A percentile compares a stretch with the other conserved stretches of the same genome.
Evolutionary conservation across 2,888 invertebrate genomes (phyloP).

Genomic region (Parascotia fuliginaria): DNA sequence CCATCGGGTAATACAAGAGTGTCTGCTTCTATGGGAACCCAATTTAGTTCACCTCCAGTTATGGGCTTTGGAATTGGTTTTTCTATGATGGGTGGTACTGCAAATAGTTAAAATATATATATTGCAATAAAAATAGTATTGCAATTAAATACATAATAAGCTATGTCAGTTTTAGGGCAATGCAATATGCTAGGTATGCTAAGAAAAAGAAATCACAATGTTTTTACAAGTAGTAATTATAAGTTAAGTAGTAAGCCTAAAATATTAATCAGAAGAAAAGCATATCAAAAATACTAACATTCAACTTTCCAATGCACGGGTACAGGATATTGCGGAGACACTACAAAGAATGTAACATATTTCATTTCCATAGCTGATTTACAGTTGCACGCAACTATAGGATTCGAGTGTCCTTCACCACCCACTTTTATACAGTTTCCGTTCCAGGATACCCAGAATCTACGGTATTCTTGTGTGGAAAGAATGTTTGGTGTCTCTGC

Average conservation of each 20-base stretch:
- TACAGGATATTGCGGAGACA: slow-evolving; percentile 10
- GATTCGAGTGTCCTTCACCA: slow-evolving; percentile 61
- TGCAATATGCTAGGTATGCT: no score
- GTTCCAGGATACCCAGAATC: slow-evolving; percentile 82
- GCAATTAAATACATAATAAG: no score
- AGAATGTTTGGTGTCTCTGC: slow-evolving; percentile 74
- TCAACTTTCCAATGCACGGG: slow-evolving; percentile 56
- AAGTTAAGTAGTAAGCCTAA: no score
- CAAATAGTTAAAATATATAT: slow-evolving; percentile 9
- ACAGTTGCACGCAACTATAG: slow-evolving; percentile 45
- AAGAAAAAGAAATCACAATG: no score
- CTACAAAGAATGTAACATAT: slow-evolving; percentile 52
- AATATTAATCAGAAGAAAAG: no score
- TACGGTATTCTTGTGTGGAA: slow-evolving; percentile 65
- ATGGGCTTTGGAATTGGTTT: slow-evolving; percentile 45
- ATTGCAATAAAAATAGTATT: no score
- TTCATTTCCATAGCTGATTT: slow-evolving; percentile 45
- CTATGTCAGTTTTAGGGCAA: no score
- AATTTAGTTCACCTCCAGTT: slow-evolving; percentile 81
- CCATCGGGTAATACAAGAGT: slow-evolving; percentile 88
- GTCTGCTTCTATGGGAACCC: slow-evolving; percentile 84
- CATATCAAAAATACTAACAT: slow-evolving; percentile 50
- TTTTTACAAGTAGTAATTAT: no score
- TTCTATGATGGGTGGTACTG: slow-evolving; percentile 52
- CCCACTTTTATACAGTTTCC: slow-evolving; percentile 69